Evolutionary conservation across 2,888 invertebrate genomes (phyloP).

Genomic region (Odontocolon sp.): DNA sequence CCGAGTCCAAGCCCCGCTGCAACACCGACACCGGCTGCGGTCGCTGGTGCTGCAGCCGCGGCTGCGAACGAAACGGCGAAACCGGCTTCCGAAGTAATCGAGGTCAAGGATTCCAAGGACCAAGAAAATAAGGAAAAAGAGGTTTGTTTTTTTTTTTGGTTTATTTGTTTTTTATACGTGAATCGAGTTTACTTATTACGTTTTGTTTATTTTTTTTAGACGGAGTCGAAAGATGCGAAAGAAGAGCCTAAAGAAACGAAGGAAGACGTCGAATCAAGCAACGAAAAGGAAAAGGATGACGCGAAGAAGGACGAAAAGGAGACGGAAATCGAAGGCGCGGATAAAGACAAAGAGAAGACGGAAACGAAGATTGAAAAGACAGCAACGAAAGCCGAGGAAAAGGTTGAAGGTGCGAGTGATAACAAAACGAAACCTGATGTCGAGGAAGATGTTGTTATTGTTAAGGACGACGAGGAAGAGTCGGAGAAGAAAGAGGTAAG

Average conservation of each 20-base stretch:
- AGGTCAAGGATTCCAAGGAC: constrained; percentile 72
- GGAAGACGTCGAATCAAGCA: constrained; percentile 72
- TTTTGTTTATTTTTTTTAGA: constrained; percentile 55
- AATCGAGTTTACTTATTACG: neutral
- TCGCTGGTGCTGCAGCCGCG: constrained; percentile 79
- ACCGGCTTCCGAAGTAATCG: constrained; percentile 70
- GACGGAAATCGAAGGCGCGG: constrained; percentile 70
- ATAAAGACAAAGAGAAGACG: constrained; percentile 75
- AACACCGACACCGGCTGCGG: constrained; percentile 82
- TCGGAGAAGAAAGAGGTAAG: constrained; percentile 79
- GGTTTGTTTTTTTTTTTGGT: constrained; percentile 18
- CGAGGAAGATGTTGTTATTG: constrained; percentile 87
- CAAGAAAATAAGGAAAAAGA: constrained; percentile 75
- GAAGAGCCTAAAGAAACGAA: constrained; percentile 74
- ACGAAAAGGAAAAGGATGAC: constrained; percentile 71
- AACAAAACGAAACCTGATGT: constrained; percentile 75
- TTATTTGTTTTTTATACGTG: neutral
- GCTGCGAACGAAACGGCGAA: constrained; percentile 66
- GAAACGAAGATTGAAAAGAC: constrained; percentile 80
- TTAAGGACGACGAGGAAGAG: constrained; percentile 84
- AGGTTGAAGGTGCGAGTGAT: constrained; percentile 70
- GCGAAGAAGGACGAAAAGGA: constrained; percentile 76
- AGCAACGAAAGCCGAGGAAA: constrained; percentile 78
- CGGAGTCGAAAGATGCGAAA: constrained; percentile 79
- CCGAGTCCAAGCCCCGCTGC: constrained; percentile 90